Evolutionary conservation across 2,888 invertebrate species (phyloP).

Genomic region (Acanthosepion lycidas): DNA sequence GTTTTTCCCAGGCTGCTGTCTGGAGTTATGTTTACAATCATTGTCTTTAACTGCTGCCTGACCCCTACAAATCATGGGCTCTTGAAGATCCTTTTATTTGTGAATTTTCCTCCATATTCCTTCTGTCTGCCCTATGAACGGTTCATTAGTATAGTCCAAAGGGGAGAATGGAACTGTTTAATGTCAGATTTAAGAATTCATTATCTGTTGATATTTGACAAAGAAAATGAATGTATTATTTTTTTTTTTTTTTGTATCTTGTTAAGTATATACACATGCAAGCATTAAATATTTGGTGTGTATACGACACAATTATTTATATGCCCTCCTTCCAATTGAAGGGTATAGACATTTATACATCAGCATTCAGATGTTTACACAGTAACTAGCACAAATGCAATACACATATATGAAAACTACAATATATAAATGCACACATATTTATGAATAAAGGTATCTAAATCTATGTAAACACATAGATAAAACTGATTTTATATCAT

Average conservation of each 20-base stretch:
- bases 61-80: background rate
- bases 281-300: background rate
- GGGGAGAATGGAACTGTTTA: background rate
- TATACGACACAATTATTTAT: background rate
- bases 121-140: background rate
- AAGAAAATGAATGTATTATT: background rate
- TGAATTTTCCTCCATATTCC: background rate
- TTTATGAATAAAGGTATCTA: background rate
- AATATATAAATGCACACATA: background rate
- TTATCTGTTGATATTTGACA: background rate
- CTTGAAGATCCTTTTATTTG: background rate
- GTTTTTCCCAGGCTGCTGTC: background rate
- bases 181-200: background rate
- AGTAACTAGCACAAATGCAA: background rate
- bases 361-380: background rate
- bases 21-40: background rate
- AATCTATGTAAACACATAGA: background rate
- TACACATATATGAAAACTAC: background rate
- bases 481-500: no score
- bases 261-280: background rate
- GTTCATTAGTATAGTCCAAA: background rate
- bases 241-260: background rate
- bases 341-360: background rate
- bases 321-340: background rate
- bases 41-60: background rate